phyloP scores from a whole-genome alignment of 2,888 invertebrate genomes.

The Drosophila quinaria region DNA sequence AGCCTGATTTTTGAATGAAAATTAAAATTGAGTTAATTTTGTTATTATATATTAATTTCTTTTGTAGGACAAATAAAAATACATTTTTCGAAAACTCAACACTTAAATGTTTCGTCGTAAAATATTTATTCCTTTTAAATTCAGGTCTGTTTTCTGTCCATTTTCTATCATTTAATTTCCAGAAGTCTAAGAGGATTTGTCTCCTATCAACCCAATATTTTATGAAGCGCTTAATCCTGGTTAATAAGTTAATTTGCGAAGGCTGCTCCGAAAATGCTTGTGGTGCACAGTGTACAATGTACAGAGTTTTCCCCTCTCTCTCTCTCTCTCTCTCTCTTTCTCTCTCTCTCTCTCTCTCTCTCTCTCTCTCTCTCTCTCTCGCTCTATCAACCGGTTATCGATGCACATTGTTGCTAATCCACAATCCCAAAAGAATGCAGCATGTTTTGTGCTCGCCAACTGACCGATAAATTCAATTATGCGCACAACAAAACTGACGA shows the following conservation, averaged over 20 bases:
- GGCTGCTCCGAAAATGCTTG: background rate
- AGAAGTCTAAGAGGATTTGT: too few species aligned
- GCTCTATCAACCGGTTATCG: slow-evolving; percentile 9
- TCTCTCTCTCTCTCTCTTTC: background rate
- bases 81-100: too few species aligned
- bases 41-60: too few species aligned
- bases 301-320: background rate
- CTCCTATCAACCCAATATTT: background rate
- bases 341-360: background rate
- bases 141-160: too few species aligned
- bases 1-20: too few species aligned
- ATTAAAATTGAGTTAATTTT: too few species aligned
- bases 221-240: background rate
- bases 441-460: slow-evolving; percentile 60
- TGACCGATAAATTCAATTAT: slow-evolving; percentile 78
- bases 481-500: slow-evolving; percentile 60
- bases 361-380: too few species aligned
- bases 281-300: background rate
- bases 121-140: too few species aligned
- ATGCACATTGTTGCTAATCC: slow-evolving; percentile 37
- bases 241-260: slow-evolving; percentile 19
- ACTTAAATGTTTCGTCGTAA: too few species aligned
- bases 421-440: slow-evolving; percentile 41
- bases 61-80: too few species aligned
- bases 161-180: too few species aligned